Evolutionary conservation across 2,113 vertebrate species (phyloP).

Genomic region (Gymnobelideus leadbeateri): DNA sequence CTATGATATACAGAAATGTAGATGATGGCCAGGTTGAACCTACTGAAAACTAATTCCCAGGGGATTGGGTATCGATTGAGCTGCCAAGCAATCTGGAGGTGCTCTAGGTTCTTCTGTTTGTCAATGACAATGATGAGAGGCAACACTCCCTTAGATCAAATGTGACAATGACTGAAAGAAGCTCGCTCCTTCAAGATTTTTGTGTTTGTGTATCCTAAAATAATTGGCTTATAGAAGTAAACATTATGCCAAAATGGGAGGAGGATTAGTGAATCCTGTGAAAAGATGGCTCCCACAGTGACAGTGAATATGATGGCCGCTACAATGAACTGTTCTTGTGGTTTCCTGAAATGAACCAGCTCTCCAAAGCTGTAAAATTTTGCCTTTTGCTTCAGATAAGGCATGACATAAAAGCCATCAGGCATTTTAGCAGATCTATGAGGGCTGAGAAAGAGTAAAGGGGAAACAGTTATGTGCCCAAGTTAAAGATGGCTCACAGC

Average conservation of each 20-base stretch:
- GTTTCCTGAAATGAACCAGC: background rate
- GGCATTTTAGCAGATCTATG: background rate
- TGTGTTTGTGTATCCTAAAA: background rate
- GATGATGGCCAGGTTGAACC: background rate
- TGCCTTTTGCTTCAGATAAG: too few relatives aligned
- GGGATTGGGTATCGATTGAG: background rate
- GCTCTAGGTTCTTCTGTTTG: background rate
- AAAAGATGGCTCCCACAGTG: background rate
- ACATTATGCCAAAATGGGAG: background rate
- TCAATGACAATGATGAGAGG: background rate
- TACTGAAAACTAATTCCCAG: background rate
- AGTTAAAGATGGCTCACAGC: background rate
- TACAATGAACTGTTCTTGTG: background rate
- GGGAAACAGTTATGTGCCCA: background rate
- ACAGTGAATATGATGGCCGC: background rate
- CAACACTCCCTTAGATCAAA: background rate
- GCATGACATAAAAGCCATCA: background rate
- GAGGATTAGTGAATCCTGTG: background rate
- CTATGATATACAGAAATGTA: background rate
- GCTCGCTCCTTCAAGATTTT: background rate
- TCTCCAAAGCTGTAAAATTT: background rate
- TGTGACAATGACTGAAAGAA: background rate
- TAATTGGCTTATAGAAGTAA: background rate
- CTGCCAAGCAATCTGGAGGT: background rate
- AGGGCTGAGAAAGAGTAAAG: background rate